Conservation (phyloP, 2,113 vertebrate genomes). For the Pavo muticus region DNA sequence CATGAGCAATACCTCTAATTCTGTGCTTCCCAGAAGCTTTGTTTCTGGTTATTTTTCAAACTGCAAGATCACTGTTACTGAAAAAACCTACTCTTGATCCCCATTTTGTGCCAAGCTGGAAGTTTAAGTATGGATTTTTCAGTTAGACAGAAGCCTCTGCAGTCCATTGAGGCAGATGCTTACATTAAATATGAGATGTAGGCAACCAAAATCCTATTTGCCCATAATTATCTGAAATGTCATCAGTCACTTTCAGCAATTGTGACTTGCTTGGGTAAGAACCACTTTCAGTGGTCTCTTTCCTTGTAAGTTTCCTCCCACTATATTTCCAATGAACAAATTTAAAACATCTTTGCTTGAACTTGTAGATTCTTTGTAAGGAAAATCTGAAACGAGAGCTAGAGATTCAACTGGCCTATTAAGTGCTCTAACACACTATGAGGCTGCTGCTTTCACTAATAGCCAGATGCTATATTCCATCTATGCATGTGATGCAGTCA, state of each 20-base stretch:
- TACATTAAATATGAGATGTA: background rate
- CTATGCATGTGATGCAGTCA: background rate
- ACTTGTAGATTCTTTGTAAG: background rate
- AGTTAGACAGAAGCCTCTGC: background rate
- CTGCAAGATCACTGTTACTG: background rate
- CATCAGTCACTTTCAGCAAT: background rate
- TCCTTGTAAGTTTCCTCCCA: background rate
- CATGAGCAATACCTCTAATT: background rate
- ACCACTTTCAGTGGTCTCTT: background rate
- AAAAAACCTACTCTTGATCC: background rate
- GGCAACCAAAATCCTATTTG: background rate
- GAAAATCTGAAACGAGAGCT: background rate
- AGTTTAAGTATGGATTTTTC: background rate
- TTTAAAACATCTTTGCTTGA: background rate
- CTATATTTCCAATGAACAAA: background rate
- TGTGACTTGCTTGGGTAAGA: background rate
- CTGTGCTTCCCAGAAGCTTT: background rate
- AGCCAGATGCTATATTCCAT: background rate
- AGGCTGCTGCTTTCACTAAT: background rate
- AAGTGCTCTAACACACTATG: background rate
- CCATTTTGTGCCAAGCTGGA: background rate
- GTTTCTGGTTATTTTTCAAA: background rate
- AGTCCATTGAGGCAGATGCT: background rate
- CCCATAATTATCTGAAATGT: background rate
- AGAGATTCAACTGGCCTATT: background rate